These are phyloP conservation scores for Callyntrura sp. DNA, from an alignment of 2,888 invertebrate species.

Conservation along the genomic window DNA sequence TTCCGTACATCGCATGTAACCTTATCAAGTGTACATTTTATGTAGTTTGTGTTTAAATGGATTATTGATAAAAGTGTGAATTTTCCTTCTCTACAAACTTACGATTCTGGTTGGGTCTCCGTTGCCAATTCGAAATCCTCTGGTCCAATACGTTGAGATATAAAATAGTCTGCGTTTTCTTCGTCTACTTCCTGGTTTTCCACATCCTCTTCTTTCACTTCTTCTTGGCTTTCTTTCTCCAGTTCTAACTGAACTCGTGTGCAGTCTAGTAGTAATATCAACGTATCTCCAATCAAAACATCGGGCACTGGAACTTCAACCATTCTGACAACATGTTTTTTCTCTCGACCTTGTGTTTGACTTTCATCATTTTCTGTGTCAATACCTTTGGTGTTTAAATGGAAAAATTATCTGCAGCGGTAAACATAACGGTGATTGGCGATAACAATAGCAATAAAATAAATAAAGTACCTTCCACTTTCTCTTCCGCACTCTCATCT, in stretches of 20 bases:
- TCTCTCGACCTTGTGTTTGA: slow-evolving; percentile 1
- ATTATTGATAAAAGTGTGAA: no score
- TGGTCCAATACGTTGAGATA: slow-evolving; percentile 80
- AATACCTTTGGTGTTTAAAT: slow-evolving; percentile 16
- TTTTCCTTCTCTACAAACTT: slow-evolving; percentile 4
- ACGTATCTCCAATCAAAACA: slow-evolving; percentile 81
- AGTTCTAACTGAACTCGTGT: slow-evolving; percentile 29
- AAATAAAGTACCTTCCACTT: slow-evolving; percentile 17
- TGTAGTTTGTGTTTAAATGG: not conserved
- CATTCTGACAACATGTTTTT: slow-evolving; percentile 70
- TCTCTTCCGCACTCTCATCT: not conserved
- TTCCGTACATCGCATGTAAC: slow-evolving; percentile 81
- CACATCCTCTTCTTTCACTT: slow-evolving; percentile 72
- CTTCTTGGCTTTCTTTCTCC: no score
- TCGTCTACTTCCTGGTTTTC: slow-evolving; percentile 48
- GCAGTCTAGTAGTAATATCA: slow-evolving; percentile 81
- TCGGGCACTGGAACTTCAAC: slow-evolving; percentile 77
- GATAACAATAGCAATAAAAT: no score
- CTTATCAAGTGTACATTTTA: slow-evolving; percentile 41
- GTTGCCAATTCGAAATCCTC: slow-evolving; percentile 78
- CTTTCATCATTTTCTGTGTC: slow-evolving; percentile 57
- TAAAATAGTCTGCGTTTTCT: slow-evolving; percentile 80
- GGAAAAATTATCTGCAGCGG: no score
- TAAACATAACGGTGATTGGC: no score
- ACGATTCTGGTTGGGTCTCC: slow-evolving; percentile 82